These are phyloP conservation scores for Coreius guichenoti DNA, from an alignment of 2,797 vertebrate species.

Conservation along the genomic window DNA sequence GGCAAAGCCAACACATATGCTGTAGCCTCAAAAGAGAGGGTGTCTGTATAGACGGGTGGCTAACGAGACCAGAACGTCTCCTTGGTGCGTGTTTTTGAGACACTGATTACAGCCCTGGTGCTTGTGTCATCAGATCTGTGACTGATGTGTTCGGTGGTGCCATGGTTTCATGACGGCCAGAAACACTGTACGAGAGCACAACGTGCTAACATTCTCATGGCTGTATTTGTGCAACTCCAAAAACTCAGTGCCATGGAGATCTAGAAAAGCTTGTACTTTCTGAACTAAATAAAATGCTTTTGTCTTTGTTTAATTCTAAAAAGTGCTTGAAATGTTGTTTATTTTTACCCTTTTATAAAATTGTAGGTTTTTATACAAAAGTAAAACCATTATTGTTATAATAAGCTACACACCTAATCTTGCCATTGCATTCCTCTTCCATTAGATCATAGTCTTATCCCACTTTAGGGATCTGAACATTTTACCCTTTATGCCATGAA, in stretches of 20 bases:
- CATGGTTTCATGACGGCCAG: background rate
- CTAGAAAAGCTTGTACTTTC: background rate
- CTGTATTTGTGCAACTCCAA: background rate
- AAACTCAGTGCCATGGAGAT: background rate
- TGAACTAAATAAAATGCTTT: background rate
- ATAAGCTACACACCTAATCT: conserved; percentile 30
- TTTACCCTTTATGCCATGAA: background rate
- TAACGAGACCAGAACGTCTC: conserved; percentile 27
- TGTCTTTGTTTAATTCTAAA: background rate
- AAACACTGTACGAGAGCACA: background rate
- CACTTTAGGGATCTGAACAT: background rate
- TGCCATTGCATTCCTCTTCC: conserved; percentile 44
- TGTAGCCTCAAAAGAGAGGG: conserved; percentile 39
- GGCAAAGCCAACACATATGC: conserved; percentile 39
- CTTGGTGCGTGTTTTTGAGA: conserved; percentile 25
- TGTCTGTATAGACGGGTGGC: conserved; percentile 37
- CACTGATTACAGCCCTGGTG: conserved; percentile 32
- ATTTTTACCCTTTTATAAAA: background rate
- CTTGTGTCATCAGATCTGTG: conserved; percentile 32
- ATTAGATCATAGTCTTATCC: conserved; percentile 35
- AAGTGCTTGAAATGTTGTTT: background rate
- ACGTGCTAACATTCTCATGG: background rate
- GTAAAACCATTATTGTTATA: background rate
- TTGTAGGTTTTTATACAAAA: background rate
- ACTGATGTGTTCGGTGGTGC: conserved; percentile 30